Conservation (phyloP, 2,888 invertebrate species). For the Hedya salicella region DNA sequence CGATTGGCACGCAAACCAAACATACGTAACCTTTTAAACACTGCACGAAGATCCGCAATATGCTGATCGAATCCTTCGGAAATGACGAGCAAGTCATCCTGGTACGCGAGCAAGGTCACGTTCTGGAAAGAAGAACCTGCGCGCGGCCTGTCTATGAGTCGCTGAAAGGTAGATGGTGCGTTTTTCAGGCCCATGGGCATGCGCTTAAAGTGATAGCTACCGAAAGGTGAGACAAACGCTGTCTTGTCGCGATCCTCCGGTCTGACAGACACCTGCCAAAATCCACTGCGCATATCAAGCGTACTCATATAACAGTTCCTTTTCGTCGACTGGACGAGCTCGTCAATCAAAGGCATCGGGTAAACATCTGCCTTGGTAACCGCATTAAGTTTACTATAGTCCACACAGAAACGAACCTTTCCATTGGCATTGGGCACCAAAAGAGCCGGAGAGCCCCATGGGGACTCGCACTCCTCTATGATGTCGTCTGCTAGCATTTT, state of each 20-base stretch:
- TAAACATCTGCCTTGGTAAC: conserved; percentile 48
- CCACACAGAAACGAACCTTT: background rate
- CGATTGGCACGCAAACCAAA: too few species aligned
- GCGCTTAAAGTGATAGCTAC: conserved; percentile 51
- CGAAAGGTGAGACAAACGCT: conserved; percentile 41
- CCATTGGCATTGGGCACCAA: conserved; percentile 1
- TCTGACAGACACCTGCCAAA: conserved; percentile 53
- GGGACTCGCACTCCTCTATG: background rate
- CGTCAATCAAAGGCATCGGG: conserved; percentile 58
- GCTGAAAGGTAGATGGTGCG: conserved; percentile 55
- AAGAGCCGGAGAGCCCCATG: background rate
- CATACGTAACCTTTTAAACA: conserved; percentile 23
- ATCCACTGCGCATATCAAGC: conserved; percentile 49
- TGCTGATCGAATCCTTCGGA: conserved; percentile 43
- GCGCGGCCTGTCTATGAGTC: conserved; percentile 50
- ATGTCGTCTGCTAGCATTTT: background rate
- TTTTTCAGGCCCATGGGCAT: conserved; percentile 57
- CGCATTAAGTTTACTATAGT: background rate
- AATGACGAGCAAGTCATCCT: conserved; percentile 53
- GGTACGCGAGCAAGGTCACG: conserved; percentile 48
- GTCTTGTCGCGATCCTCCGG: conserved; percentile 49
- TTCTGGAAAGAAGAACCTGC: conserved; percentile 33
- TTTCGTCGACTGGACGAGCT: conserved; percentile 47
- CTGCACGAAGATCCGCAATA: conserved; percentile 46
- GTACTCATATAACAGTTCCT: background rate